Conservation (phyloP, 2,888 invertebrate genomes). For the Pyrrhia umbra region DNA sequence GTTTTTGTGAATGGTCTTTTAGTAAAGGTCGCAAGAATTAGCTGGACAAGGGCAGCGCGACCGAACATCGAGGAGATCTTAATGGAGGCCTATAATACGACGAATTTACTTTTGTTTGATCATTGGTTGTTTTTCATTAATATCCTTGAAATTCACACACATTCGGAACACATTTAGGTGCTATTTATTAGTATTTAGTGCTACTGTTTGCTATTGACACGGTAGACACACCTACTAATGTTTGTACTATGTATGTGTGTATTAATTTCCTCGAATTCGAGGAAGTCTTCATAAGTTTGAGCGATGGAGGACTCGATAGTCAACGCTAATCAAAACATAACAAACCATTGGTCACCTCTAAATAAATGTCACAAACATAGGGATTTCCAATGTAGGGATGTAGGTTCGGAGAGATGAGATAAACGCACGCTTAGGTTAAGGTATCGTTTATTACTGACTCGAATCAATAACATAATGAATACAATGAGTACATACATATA, state of each 20-base stretch:
- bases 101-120: background rate
- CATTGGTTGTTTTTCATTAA: background rate
- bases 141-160: too few species aligned
- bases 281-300: background rate
- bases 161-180: too few species aligned
- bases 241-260: background rate
- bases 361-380: slow-evolving; percentile 23
- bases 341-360: slow-evolving; percentile 9
- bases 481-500: too few species aligned
- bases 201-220: background rate
- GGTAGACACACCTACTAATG: background rate
- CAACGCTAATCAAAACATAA: slow-evolving; percentile 1
- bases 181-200: background rate
- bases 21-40: too few species aligned
- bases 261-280: background rate
- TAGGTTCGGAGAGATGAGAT: too few species aligned
- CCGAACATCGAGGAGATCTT: too few species aligned
- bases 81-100: too few species aligned
- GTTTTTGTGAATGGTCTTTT: too few species aligned
- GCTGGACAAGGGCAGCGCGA: too few species aligned
- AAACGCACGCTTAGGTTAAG: too few species aligned
- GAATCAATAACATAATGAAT: too few species aligned
- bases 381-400: slow-evolving; percentile 17
- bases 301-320: background rate
- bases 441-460: too few species aligned